Evolutionary conservation across 2,888 invertebrate genomes (phyloP), one percentile per base, ranked within the genome.

Genomic region (Pseudococcus viburni): DNA sequence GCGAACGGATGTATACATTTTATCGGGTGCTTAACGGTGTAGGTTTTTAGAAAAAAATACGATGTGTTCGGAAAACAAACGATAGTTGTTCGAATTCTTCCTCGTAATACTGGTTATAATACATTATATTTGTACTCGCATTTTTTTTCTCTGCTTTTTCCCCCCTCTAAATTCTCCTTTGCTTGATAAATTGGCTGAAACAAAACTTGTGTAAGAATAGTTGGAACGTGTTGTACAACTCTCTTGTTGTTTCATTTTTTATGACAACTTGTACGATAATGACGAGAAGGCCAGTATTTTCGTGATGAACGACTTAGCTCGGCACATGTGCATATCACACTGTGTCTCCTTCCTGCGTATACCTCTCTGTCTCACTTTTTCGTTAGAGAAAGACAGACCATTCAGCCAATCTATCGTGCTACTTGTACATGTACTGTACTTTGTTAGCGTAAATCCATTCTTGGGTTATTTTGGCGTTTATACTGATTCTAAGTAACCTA

Each of bases 271-370:
- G 80, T 83, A 83, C 80, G 33, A 83, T 83, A 83, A 83, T 83
- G 80, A 83, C 80, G 80, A 83, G 80, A 46, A 83, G 80, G 80
- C 80, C 46, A 83, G 80, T 83, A 83, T 83, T 83, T 83, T 83
- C 80, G 80, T 83, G 80, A 83, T 83, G 46, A 83, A 83, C 80
- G 80, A 83, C 80, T 46, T 83, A 46, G 15, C 19, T 9, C 80
- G 80, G 80, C 80, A 83, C 80, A 83, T 83, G 80, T 83, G 80
- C 80, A 83, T 83, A 83, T 83, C 80, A 83, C 80, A 83, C 80
- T 83, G 80, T 83, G 80, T 83, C 9, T 83, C 46, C 42, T 39
- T 83, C 42, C 80, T 83, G 33, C 46, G n/a, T 17, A 5, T 5
- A 39, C 19, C 17, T 12, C 39, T 11, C 73, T 39, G 39, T 22